These are phyloP conservation scores for Propithecus coquereli DNA, from an alignment of 2,113 vertebrate genomes.

Conservation along the genomic window DNA sequence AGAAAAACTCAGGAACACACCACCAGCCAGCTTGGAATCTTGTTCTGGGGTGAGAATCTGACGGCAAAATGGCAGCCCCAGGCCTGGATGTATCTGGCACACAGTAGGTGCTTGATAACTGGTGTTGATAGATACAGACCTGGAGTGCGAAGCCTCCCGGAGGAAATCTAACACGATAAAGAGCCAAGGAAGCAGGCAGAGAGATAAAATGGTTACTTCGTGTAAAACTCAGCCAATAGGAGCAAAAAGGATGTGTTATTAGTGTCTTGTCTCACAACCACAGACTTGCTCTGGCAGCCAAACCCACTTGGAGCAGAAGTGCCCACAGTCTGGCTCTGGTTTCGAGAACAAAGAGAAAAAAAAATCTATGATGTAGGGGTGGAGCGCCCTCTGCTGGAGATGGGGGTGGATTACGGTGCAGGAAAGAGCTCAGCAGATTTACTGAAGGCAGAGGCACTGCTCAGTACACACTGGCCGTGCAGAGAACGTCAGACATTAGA, in stretches of 20 bases:
- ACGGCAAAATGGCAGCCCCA: not conserved
- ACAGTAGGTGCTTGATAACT: not conserved
- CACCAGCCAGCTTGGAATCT: not conserved
- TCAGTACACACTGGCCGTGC: fast-evolving
- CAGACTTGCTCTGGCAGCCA: not conserved
- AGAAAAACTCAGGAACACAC: not conserved
- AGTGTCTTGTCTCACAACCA: not conserved
- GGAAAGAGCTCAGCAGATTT: not conserved
- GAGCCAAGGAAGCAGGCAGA: not conserved
- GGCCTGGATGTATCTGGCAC: not conserved
- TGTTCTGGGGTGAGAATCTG: not conserved
- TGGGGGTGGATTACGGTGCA: not conserved
- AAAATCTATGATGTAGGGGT: not conserved
- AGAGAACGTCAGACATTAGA: not conserved
- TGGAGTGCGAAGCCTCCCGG: not conserved
- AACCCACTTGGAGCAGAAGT: not conserved
- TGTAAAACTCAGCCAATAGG: not conserved
- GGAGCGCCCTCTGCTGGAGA: conserved; percentile 41
- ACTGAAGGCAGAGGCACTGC: not conserved
- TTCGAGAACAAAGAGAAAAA: not conserved
- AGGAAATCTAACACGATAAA: not conserved
- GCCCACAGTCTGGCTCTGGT: not conserved
- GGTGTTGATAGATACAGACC: not conserved
- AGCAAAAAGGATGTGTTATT: not conserved
- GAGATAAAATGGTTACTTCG: not conserved